Base-by-base conservation (phyloP, 2,888 invertebrate genomes). In the Thera britannica region DNA sequence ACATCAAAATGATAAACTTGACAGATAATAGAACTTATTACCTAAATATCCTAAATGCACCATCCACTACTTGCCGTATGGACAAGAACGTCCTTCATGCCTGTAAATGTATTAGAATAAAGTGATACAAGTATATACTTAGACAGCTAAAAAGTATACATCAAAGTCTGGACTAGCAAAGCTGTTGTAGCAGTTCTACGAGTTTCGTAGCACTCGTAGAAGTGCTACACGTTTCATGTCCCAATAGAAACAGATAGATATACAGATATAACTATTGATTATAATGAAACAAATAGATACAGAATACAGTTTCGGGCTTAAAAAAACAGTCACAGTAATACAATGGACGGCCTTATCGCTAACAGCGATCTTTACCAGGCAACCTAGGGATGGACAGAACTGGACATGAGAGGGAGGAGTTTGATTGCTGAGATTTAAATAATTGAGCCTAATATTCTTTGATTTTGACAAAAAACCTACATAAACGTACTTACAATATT, bases 51-150 rank as follows among this genome's bases (percentile, higher is more conserved):
- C 52, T 60, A 68, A 57, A 51, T 51, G 59, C 75, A 81, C 76
- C 76, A 70, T 75, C 82, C 80, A 72, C 80, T 84, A 86, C 77
- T 88, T 87, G 71, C 88, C 88, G 80, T 83, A 89, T 70, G 84
- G 86, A 78, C 89, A 89, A 81, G 82, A 83, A 72, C 85, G 80
- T 71, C 81, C 80, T 72, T 81, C 76, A 71, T 84, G 80, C 86
- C 89, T 88, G 88, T 68, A 89, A 87, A 73, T 61, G 46, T 62
- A 60, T 64, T 46, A 69, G 41, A 66, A 54, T 66, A 54, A 63
- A 59, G 9, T 52, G 23, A 51, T 6, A 49, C 4, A 51, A 23
- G 51, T 51, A 23, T 12, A 1, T 7, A 23, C 2, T 7, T 51
- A 51, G 1, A 5, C 6, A 41, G 44, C 44, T 46, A 2, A 46